A percentile compares a stretch with the other conserved stretches of the same genome.
Evolutionary conservation across 2,888 invertebrate species (phyloP).

Genomic region (Sinotaia quadrata): DNA sequence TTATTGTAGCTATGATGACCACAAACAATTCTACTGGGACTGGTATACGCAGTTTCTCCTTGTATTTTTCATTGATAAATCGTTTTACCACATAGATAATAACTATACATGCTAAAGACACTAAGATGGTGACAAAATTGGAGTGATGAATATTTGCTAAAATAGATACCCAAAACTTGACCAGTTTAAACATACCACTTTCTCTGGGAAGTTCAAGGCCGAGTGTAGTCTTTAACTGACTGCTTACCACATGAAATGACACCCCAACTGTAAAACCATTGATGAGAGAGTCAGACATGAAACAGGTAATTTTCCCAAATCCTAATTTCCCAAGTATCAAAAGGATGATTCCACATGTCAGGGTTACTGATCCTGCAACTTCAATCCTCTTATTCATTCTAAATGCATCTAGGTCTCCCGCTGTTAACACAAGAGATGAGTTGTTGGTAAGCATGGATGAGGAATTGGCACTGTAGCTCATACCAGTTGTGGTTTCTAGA

Average conservation of each 20-base stretch:
- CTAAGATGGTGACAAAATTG: slow-evolving; percentile 39
- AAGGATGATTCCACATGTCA: slow-evolving; percentile 45
- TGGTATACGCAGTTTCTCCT: slow-evolving; percentile 74
- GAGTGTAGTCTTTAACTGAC: slow-evolving; percentile 76
- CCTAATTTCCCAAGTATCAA: slow-evolving; percentile 43
- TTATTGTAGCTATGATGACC: slow-evolving; percentile 34
- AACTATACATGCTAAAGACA: slow-evolving; percentile 54
- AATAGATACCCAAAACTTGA: slow-evolving; percentile 36
- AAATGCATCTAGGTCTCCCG: neutral
- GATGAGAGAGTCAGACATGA: slow-evolving; percentile 75
- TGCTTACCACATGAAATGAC: slow-evolving; percentile 84
- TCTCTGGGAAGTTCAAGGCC: slow-evolving; percentile 53
- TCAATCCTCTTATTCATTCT: slow-evolving; percentile 37
- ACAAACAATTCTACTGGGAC: slow-evolving; percentile 70
- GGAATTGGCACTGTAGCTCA: no score
- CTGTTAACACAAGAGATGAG: no score
- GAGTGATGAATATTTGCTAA: slow-evolving; percentile 44
- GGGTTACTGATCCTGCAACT: slow-evolving; percentile 44
- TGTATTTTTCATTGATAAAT: slow-evolving; percentile 55
- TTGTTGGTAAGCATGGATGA: no score
- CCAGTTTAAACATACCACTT: slow-evolving; percentile 24
- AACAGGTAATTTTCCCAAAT: slow-evolving; percentile 46
- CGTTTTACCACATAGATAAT: slow-evolving; percentile 59
- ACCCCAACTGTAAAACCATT: slow-evolving; percentile 89
- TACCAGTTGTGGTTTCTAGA: no score